Evolutionary conservation across 2,113 vertebrate genomes (phyloP).

Genomic region (Canis aureus): DNA sequence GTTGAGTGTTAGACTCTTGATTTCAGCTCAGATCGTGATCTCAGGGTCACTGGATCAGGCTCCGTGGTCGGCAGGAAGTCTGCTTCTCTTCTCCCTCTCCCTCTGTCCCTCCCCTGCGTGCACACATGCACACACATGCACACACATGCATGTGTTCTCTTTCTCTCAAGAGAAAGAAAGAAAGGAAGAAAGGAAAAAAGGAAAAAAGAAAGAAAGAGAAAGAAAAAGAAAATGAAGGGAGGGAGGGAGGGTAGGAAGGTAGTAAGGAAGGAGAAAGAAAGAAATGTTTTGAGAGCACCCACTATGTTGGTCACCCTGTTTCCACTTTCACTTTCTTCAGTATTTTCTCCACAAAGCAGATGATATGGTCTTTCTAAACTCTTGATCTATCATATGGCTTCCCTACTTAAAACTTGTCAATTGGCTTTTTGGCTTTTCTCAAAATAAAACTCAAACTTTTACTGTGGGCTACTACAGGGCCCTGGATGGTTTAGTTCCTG

Average conservation of each 20-base stretch:
- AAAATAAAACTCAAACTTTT: conserved; percentile 17
- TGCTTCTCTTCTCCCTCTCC: background rate
- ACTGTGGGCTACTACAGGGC: background rate
- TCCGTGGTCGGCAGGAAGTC: background rate
- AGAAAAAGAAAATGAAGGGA: too few relatives aligned
- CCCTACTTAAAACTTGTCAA: background rate
- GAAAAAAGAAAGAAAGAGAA: too few relatives aligned
- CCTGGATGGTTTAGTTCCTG: background rate
- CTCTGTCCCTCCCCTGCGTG: background rate
- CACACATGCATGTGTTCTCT: background rate
- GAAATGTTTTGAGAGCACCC: background rate
- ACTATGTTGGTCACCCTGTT: background rate
- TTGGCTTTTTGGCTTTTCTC: conserved; percentile 14
- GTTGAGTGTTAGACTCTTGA: background rate
- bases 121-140: background rate
- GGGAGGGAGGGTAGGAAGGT: too few relatives aligned
- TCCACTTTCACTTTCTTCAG: background rate
- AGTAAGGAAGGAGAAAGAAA: background rate
- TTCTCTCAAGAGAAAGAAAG: too few relatives aligned
- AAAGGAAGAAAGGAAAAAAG: background rate
- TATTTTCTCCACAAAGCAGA: background rate
- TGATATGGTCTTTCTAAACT: background rate
- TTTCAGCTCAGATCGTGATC: background rate
- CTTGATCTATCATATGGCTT: background rate
- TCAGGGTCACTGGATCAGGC: background rate